Percentiles rank a stretch among this genome's conserved stretches.
phyloP scores from a whole-genome alignment of 2,113 vertebrate species.

The Pachycephala philippinensis region DNA sequence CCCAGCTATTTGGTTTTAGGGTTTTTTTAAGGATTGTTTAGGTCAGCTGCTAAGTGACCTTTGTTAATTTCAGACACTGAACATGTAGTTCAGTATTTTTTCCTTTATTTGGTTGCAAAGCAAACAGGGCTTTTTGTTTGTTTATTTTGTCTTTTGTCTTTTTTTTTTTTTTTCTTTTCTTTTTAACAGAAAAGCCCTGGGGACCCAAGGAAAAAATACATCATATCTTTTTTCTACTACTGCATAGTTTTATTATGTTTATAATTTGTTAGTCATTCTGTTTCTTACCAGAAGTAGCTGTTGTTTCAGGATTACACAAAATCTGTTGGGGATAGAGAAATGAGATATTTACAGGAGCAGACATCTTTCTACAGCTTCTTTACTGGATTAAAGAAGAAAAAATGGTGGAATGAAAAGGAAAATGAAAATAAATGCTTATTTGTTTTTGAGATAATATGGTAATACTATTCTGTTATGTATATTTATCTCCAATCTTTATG shows the following conservation, averaged over 20 bases:
- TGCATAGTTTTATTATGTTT: not conserved
- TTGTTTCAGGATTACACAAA: not conserved
- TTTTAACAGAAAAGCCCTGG: not conserved
- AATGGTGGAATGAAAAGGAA: not conserved
- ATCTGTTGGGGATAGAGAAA: not conserved
- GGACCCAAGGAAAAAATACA: not conserved
- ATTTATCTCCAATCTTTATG: conserved; percentile 18
- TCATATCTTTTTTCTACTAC: not conserved
- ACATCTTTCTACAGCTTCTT: not conserved
- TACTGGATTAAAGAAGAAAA: conserved; percentile 6
- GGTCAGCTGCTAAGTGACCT: not conserved
- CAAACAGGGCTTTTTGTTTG: fast-evolving
- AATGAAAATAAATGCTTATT: conserved; percentile 12
- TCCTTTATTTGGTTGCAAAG: not conserved
- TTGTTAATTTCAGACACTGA: not conserved
- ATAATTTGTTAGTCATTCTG: conserved; percentile 10
- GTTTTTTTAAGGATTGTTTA: not conserved
- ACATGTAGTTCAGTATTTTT: not conserved
- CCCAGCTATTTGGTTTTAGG: not conserved
- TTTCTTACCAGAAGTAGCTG: not conserved
- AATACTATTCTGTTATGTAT: not conserved
- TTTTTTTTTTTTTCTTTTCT: not conserved
- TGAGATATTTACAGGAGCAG: not conserved
- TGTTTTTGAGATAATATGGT: conserved; percentile 1
- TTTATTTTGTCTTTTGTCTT: not conserved